Evolutionary conservation across 2,113 vertebrate species (phyloP).

Genomic region (Oncorhynchus kisutch): DNA sequence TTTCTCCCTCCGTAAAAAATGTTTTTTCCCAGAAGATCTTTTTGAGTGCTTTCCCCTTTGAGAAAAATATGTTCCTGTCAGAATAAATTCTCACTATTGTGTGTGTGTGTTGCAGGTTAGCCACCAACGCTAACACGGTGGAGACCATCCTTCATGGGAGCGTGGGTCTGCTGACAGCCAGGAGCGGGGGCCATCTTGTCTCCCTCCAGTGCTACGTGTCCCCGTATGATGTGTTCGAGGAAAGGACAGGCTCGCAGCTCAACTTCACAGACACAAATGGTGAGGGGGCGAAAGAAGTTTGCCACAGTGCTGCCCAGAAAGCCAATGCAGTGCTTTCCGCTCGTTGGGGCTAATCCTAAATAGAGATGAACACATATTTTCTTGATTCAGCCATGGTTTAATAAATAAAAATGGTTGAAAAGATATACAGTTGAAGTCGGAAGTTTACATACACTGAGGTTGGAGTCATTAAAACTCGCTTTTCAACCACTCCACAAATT

Average conservation of each 20-base stretch:
- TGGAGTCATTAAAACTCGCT: too few species aligned
- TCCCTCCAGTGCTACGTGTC: slow-evolving; percentile 95
- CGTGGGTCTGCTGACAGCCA: slow-evolving; percentile 89
- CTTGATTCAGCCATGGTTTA: too few species aligned
- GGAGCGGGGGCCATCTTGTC: slow-evolving; percentile 94
- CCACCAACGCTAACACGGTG: slow-evolving; percentile 88
- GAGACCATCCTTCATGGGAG: slow-evolving; percentile 94
- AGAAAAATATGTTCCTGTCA: background rate
- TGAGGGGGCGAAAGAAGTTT: slow-evolving; percentile 28
- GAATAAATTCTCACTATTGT: background rate
- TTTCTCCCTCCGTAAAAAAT: background rate
- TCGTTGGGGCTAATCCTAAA: background rate
- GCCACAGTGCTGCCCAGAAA: background rate
- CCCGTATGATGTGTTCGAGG: slow-evolving; percentile 93
- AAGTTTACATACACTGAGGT: too few species aligned
- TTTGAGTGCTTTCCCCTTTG: too few species aligned
- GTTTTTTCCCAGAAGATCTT: background rate
- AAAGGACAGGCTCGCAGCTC: slow-evolving; percentile 80
- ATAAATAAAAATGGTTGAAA: too few species aligned
- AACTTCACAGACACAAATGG: slow-evolving; percentile 83
- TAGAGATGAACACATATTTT: too few species aligned
- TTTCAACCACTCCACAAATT: too few species aligned
- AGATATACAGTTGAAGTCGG: too few species aligned
- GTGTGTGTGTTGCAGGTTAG: slow-evolving; percentile 77
- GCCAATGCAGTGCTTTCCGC: background rate